Base-by-base conservation (phyloP, 2,888 invertebrate genomes). In the Malthinus seriepunctatus region DNA sequence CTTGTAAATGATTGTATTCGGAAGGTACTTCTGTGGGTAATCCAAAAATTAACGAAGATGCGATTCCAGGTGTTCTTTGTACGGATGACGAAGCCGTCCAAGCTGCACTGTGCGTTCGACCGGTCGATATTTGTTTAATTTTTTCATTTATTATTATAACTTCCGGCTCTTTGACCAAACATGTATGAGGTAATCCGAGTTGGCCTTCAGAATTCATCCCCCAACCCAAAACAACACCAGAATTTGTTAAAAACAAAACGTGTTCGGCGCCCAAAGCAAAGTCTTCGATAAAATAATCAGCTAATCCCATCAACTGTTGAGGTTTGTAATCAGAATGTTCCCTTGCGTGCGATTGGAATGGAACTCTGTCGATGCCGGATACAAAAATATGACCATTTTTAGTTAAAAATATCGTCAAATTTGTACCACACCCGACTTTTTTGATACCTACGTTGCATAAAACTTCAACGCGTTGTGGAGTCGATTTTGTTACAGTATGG, bases 131-230 rank as follows among this genome's bases (percentile, higher is more conserved):
- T 77, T 87, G 86, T 71, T 80, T 81, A 46, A 86, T 80, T 4
- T 74, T 74, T 69, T 83, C 83, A 48, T 82, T 82, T 6, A 78
- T 78, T 3, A 86, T 74, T 15, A 86, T 79, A 8, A 83, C 72
- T 69, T 82, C 80, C 0, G 86, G 86, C 65, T 85, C 84, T 61
- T 82, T 75, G 0, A 84, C 80, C 12, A 82, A 73, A n/a, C 81
- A 76, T 1, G 82, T 81, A 67, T 84, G 83, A 0, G 84, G 82
- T 1, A 86, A 71, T 1, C 86, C 86, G 2, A 86, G 76, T 69
- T 86, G 86, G 4, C 84, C 84, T 69, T 86, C 86, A 35, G 80
- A 79, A 73, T 86, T 86, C 75, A 81, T 81, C n/a, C 86, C 86
- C 86, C 86, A 86, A 0, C 81, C 84, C 70, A 81, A 83, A 1